Base-by-base conservation (phyloP, 92 coral and sea anemone species). In the Montipora capitata region DNA sequence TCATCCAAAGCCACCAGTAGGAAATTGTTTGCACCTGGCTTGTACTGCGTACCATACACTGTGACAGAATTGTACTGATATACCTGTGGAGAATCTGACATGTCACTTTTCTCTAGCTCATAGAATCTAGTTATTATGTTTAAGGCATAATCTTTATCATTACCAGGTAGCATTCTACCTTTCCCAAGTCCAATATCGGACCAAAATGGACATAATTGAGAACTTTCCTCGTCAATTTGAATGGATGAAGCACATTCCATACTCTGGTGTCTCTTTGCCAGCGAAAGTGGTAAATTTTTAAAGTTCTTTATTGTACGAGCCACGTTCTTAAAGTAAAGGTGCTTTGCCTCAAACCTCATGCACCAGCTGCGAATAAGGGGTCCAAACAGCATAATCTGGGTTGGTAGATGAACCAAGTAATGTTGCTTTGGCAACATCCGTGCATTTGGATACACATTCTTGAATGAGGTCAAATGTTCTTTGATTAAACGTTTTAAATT, bases 291-390 rank as follows among this genome's bases (percentile, higher is more conserved):
- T 12, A 77, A 18, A 40, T 64, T 77, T 27, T 38, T 85, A 15
- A 85, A 85, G 45, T 76, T 85, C 12, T 43, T 14, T 16, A 76
- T 64, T 59, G 18, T 48, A 13, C 64, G 58, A 11, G 90, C 77
- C 45, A 77, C 7, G 42, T 85, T 62, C n/a, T 85, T 85, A 40
- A 85, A 85, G 8, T 77, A 77, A 0, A n/a, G 5, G n/a, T 76
- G 90, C 52, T 85, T 85, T 1, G 69, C 90, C 9, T 85, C 90
- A 27, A 76, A 85, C 13, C 78, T n/a, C 90, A 77, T 85, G 59
- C 90, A 85, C 83, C 90, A 85, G 15, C 56, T 63, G 13, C 84
- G 42, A 5, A 85, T 64, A 3, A 85, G 78, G 6, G 90, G 90
- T 3, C 84, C 84, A 56, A 77, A 85, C 66, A 14, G 64, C 69